Conservation (phyloP, 2,888 invertebrate species). For the Strigamia crassipes region DNA sequence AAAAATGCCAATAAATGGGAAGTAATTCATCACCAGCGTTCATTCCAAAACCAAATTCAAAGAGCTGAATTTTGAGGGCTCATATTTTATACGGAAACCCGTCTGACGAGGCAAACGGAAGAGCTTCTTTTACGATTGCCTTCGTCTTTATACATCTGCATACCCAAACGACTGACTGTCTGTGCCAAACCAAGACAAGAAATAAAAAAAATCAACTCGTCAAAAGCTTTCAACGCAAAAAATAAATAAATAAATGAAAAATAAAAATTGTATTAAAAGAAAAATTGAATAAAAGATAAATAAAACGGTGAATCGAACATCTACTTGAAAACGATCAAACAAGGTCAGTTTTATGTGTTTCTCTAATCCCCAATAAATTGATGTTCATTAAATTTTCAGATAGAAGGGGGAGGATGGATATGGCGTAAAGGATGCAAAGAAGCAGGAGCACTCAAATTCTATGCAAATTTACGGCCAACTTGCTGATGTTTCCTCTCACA, state of each 20-base stretch:
- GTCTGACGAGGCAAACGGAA: constrained; percentile 32
- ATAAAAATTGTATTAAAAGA: not conserved
- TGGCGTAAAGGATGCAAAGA: constrained; percentile 12
- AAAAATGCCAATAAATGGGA: constrained; percentile 46
- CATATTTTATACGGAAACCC: constrained; percentile 41
- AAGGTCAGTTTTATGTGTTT: constrained; percentile 6
- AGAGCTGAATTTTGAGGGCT: constrained; percentile 44
- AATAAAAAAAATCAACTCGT: constrained; percentile 12
- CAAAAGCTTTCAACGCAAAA: not conserved
- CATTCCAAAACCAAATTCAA: constrained; percentile 39
- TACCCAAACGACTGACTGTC: constrained; percentile 16
- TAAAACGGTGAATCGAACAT: not conserved
- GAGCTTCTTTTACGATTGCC: constrained; percentile 16
- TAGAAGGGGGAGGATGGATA: not conserved
- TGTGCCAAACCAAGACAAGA: constrained; percentile 15
- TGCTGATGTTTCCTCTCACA: constrained; percentile 41
- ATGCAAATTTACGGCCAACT: constrained; percentile 45
- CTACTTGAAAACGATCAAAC: not conserved
- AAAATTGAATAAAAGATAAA: not conserved
- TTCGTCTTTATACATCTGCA: constrained; percentile 21
- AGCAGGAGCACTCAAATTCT: constrained; percentile 18
- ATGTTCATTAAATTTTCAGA: constrained; percentile 12
- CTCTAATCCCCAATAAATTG: constrained; percentile 11
- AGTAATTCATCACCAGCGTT: constrained; percentile 44
- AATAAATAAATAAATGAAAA: not conserved